A percentile compares a stretch with the other conserved stretches of the same genome.
These are phyloP conservation scores for Listrodromus nycthemerus DNA, from an alignment of 2,888 invertebrate species.

Conservation along the genomic window DNA sequence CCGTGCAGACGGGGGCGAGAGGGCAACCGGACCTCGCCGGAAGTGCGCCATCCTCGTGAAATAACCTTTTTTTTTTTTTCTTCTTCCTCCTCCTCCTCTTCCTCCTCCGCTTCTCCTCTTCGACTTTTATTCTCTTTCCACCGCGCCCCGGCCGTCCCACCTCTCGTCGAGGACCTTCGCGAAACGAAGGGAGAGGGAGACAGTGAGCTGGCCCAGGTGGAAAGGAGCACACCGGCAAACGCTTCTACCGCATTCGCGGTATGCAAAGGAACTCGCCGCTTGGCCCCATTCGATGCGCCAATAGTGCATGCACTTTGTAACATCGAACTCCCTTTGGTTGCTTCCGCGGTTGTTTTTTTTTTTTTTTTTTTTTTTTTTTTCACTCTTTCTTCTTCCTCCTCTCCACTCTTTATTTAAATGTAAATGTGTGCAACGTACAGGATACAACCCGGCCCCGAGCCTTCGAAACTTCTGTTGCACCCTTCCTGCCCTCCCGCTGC, in stretches of 20 bases:
- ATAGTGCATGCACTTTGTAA: conserved; percentile 44
- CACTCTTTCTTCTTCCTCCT: background rate
- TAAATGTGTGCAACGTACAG: conserved; percentile 4
- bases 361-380: background rate
- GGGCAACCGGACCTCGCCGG: conserved; percentile 44
- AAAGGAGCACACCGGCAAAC: background rate
- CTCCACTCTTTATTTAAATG: conserved; percentile 34
- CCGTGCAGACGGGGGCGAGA: conserved; percentile 39
- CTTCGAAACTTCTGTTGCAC: conserved; percentile 23
- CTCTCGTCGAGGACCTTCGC: conserved; percentile 52
- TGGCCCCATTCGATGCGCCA: conserved; percentile 31
- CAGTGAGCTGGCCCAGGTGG: conserved; percentile 3
- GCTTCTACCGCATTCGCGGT: conserved; percentile 19
- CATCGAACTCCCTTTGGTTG: conserved; percentile 40
- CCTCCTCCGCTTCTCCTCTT: conserved; percentile 1
- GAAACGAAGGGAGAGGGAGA: conserved; percentile 5
- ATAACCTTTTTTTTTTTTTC: conserved; percentile 41
- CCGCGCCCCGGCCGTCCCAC: background rate
- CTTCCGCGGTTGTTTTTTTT: background rate
- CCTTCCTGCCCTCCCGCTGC: conserved; percentile 1
- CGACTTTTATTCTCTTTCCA: conserved; percentile 12
- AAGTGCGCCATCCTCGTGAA: conserved; percentile 53
- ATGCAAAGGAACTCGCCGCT: conserved; percentile 34
- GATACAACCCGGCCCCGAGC: conserved; percentile 1
- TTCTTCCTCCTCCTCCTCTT: conserved; percentile 17